Base-by-base conservation (phyloP, 2,888 invertebrate species). In the Sacculina carcini region DNA sequence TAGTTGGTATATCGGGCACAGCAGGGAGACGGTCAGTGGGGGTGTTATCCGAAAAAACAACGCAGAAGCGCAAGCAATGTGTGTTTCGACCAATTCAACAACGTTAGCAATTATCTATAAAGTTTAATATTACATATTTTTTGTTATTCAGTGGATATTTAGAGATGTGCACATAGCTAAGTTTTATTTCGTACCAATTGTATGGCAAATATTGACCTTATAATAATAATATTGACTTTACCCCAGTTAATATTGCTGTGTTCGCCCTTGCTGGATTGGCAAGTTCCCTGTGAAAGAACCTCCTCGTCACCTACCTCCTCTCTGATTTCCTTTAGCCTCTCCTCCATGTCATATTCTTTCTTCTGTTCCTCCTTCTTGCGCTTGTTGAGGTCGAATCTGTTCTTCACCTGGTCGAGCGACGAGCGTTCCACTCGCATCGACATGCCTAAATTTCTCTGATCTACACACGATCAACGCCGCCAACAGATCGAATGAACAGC, bases 401-500 rank as follows among this genome's bases (percentile, higher is more conserved):
- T 81, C 67, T 86, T 89, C 6, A 83, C 85, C 68, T 96, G 87
- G 60, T 94, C 92, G 50, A 98, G 69, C 14, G 84, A 78, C 58
- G 92, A 92, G 54, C 90, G 72, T 67, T 96, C 94, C 55, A 96
- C 82, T 64, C 86, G 79, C 96, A 96, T 96, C 9, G 92, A 92
- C 94, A 96, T 96, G 34, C 94, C 94, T 66, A 98, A 72, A 71
- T 96, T 96, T 54, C 92, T 73, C 66, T 96, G 94, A 76, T 96
- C 76, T 76, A 60, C 42, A 62, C 61, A 54, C 2, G 26, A 48
- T 36, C 6, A 34, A 42, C 23, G 2, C 14, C 14, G 19, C 34
- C 14, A 24, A 48, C 14, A 2, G 24, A 21, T 51, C 55, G 55
- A 29, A 54, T 39, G 31, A 42, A 29, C 28, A 39, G 39, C 32